These are phyloP conservation scores for Macrotis lagotis DNA, from an alignment of 2,113 vertebrate genomes.

Conservation along the genomic window DNA sequence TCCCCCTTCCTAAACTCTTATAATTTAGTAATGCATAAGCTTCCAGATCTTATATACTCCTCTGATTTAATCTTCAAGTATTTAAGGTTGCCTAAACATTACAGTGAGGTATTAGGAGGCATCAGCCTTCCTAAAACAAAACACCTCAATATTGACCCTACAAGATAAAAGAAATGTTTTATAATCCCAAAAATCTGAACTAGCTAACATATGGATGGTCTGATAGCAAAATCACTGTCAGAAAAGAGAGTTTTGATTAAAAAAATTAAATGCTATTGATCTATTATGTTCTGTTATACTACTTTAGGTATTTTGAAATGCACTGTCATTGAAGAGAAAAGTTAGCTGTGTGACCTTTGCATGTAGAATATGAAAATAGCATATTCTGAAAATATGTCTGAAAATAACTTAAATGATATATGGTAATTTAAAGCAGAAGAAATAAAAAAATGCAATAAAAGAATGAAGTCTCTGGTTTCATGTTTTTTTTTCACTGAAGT, in stretches of 20 bases:
- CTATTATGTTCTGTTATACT: neutral
- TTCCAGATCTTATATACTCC: neutral
- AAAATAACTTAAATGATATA: neutral
- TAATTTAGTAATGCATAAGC: neutral
- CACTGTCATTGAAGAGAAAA: neutral
- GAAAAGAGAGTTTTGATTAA: neutral
- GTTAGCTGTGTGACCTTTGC: neutral
- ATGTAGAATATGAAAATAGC: neutral
- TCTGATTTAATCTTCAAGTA: neutral
- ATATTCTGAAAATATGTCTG: neutral
- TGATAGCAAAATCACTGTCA: neutral
- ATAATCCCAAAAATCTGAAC: neutral
- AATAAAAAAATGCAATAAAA: neutral
- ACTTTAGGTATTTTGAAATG: neutral
- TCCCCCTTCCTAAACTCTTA: neutral
- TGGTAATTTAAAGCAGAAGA: neutral
- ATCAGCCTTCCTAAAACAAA: neutral
- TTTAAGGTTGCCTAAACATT: neutral
- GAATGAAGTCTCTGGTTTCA: neutral
- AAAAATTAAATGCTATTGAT: neutral
- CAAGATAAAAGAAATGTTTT: neutral
- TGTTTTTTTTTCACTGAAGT: neutral
- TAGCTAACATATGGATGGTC: neutral
- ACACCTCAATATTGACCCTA: neutral
- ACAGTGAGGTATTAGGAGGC: neutral